phyloP scores from a whole-genome alignment of 2,888 invertebrate species.

The Spilosoma lubricipeda region DNA sequence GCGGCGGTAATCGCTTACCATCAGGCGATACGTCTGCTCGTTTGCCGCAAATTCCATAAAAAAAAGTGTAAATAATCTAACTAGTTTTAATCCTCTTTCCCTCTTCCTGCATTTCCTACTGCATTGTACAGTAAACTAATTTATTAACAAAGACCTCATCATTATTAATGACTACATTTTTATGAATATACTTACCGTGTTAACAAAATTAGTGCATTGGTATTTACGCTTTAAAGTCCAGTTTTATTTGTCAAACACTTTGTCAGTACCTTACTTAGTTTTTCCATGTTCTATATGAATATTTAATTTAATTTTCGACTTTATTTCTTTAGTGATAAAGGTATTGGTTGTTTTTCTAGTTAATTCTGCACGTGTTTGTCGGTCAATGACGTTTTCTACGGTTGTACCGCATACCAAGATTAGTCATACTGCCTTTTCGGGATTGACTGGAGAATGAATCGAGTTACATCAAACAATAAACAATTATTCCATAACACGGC shows the following conservation, averaged over 20 bases:
- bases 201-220: slow-evolving; percentile 7
- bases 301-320: slow-evolving; percentile 29
- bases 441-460: slow-evolving; percentile 30
- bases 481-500: neutral
- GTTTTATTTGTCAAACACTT: slow-evolving; percentile 28
- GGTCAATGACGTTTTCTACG: slow-evolving; percentile 59
- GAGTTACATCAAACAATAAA: neutral
- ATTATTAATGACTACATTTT: slow-evolving; percentile 30
- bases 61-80: neutral
- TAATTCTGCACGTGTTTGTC: slow-evolving; percentile 40
- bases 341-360: slow-evolving; percentile 25
- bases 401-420: slow-evolving; percentile 57
- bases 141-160: slow-evolving; percentile 35
- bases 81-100: neutral
- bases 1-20: no score
- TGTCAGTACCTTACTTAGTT: slow-evolving; percentile 25
- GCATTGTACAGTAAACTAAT: slow-evolving; percentile 24
- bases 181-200: slow-evolving; percentile 9
- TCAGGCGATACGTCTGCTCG: no score
- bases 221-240: slow-evolving; percentile 4
- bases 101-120: neutral
- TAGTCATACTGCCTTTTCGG: slow-evolving; percentile 54
- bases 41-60: no score
- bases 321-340: slow-evolving; percentile 24
- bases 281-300: slow-evolving; percentile 19